These are phyloP conservation scores for Hyaena hyaena DNA, from an alignment of 2,113 vertebrate species.

Conservation along the genomic window DNA sequence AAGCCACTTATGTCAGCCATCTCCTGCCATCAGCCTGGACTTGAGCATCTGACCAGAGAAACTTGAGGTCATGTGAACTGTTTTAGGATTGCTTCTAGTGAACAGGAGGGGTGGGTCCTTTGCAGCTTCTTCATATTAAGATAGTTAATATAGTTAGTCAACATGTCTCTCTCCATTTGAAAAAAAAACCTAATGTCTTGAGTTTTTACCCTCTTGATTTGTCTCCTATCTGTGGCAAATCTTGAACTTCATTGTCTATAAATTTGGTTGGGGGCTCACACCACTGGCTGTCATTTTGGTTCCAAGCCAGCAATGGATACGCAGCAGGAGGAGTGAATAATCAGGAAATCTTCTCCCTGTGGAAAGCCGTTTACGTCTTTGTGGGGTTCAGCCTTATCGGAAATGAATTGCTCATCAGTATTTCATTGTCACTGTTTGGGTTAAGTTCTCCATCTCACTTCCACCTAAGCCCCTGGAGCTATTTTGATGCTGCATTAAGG, in stretches of 20 bases:
- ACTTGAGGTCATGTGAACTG: background rate
- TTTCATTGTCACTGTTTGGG: background rate
- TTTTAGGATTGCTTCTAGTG: background rate
- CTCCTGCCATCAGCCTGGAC: background rate
- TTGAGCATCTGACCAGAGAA: conserved; percentile 36
- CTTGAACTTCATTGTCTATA: background rate
- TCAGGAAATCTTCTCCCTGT: background rate
- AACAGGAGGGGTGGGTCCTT: background rate
- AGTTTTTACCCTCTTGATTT: background rate
- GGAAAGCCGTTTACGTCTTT: conserved; percentile 42
- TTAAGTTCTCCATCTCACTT: background rate
- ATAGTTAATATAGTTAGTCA: background rate
- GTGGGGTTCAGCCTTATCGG: background rate
- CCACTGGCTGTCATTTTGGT: conserved; percentile 21
- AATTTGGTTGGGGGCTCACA: background rate
- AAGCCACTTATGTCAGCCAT: background rate
- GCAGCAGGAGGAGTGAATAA: background rate
- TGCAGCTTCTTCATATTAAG: background rate
- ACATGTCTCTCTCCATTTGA: background rate
- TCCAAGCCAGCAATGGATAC: background rate
- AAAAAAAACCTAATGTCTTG: background rate
- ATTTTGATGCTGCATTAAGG: conserved; percentile 55
- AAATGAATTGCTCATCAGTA: background rate
- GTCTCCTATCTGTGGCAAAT: background rate
- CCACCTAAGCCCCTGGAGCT: background rate